Percentiles rank a stretch among this genome's conserved stretches.
These are phyloP conservation scores for Vanessa atalanta DNA, from an alignment of 1,140 invertebrate genomes.

Conservation along the genomic window DNA sequence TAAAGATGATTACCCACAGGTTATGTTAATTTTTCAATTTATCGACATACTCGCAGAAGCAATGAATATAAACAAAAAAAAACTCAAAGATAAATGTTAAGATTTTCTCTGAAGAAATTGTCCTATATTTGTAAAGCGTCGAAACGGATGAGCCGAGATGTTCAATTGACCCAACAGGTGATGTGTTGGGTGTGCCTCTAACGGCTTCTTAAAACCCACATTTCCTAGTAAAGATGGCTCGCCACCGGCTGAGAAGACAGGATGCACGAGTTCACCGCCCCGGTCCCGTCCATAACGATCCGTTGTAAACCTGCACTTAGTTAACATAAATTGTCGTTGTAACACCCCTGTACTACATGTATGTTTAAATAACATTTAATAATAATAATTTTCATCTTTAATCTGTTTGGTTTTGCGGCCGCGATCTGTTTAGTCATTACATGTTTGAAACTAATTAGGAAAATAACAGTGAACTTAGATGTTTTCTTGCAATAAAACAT, in stretches of 20 bases:
- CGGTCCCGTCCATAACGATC: conserved; percentile 42
- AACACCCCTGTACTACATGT: conserved; percentile 31
- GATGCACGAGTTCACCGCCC: conserved; percentile 71
- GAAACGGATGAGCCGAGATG: conserved; percentile 37
- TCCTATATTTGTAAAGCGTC: conserved; percentile 25
- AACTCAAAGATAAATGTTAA: neutral
- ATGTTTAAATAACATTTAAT: neutral
- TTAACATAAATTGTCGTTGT: conserved; percentile 50
- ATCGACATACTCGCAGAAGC: conserved; percentile 4
- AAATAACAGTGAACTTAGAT: neutral
- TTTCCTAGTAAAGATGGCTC: conserved; percentile 67
- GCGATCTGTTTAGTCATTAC: too few relatives aligned
- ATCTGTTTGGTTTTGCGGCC: neutral
- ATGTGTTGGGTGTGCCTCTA: conserved; percentile 59
- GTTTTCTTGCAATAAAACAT: neutral
- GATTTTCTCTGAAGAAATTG: conserved; percentile 9
- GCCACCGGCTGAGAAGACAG: conserved; percentile 63
- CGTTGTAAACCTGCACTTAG: conserved; percentile 56
- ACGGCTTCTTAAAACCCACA: conserved; percentile 72
- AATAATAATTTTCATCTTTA: neutral
- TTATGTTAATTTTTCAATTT: conserved; percentile 59
- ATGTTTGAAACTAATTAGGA: too few relatives aligned
- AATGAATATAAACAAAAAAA: neutral
- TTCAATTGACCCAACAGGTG: conserved; percentile 58
- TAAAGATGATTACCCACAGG: conserved; percentile 67